Conservation (phyloP, 1,140 invertebrate species). For the Papilio aristodemus region DNA sequence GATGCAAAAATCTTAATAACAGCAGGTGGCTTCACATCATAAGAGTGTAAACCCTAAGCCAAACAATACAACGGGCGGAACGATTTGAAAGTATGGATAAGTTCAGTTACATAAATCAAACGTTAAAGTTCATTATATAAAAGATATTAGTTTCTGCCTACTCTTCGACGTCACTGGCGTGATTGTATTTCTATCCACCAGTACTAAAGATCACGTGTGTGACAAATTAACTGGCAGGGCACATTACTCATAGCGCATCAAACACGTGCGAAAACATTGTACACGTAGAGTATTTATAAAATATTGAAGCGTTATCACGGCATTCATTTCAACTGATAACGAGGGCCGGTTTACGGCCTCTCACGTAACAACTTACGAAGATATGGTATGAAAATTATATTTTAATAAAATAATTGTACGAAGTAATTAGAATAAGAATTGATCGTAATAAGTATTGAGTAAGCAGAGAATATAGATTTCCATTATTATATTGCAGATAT, state of each 20-base stretch:
- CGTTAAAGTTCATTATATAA: too few relatives aligned
- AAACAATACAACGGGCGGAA: neutral
- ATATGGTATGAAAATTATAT: too few relatives aligned
- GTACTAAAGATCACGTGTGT: neutral
- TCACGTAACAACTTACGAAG: neutral
- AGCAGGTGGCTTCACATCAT: neutral
- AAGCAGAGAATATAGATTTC: too few relatives aligned
- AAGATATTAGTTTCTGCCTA: too few relatives aligned
- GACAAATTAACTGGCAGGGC: neutral
- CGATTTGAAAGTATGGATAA: neutral
- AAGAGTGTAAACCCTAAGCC: neutral
- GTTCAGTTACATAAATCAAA: too few relatives aligned
- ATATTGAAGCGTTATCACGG: neutral
- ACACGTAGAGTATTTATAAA: constrained; percentile 1
- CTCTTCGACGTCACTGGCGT: too few relatives aligned
- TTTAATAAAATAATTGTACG: too few relatives aligned
- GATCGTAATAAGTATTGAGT: too few relatives aligned
- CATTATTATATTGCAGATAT: too few relatives aligned
- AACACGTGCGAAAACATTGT: constrained; percentile 9
- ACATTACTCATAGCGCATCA: constrained; percentile 11
- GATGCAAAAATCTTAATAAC: neutral
- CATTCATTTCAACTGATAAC: neutral
- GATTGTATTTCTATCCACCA: too few relatives aligned
- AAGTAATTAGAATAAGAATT: too few relatives aligned
- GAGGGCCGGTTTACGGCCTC: neutral